phyloP scores from a whole-genome alignment of 2,113 vertebrate genomes.

The Tyrannus savana region DNA sequence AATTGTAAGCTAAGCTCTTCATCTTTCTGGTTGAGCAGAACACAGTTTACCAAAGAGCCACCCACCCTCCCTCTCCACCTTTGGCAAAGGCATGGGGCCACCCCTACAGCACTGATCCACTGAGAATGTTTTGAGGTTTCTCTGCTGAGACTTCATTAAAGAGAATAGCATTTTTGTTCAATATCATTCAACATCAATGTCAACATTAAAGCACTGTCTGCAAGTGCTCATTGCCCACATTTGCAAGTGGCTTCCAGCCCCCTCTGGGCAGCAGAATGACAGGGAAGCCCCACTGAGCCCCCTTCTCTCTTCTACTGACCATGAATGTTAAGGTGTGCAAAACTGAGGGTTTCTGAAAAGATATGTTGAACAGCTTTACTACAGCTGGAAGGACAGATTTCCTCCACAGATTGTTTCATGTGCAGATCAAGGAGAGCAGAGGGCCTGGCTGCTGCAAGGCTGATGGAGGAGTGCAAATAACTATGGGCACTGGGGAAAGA shows the following conservation, averaged over 20 bases:
- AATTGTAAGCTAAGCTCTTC: neutral
- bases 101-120: neutral
- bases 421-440: neutral
- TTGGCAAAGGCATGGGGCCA: neutral
- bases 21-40: neutral
- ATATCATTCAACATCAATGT: neutral
- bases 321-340: neutral
- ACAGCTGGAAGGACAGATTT: neutral
- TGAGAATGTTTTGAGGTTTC: neutral
- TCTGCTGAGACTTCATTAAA: neutral
- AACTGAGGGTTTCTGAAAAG: neutral
- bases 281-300: neutral
- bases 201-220: neutral
- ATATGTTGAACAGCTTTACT: neutral
- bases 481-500: neutral
- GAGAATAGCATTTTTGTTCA: neutral
- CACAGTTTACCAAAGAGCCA: neutral
- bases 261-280: accelerated
- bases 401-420: neutral
- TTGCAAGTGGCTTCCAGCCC: neutral
- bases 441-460: neutral
- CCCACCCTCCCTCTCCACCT: neutral
- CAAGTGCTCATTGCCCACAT: neutral
- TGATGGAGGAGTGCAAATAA: neutral
- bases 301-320: neutral